These are phyloP conservation scores for Ectemnius continuus DNA, from an alignment of 2,888 invertebrate species.

Conservation along the genomic window DNA sequence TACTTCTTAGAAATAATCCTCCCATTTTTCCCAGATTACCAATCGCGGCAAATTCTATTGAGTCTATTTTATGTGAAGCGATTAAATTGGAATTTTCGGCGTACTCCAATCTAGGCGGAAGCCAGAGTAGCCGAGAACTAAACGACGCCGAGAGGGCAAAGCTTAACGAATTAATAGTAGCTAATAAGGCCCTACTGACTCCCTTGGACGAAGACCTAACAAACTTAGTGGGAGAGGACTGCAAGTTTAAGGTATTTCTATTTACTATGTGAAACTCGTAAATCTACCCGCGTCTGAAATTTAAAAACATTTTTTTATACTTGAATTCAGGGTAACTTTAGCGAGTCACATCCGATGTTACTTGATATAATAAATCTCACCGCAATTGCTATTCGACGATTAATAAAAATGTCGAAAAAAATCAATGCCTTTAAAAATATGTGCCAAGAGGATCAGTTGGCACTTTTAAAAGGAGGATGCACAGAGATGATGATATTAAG, in stretches of 20 bases:
- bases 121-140: slow-evolving; percentile 83
- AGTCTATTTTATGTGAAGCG: slow-evolving; percentile 90
- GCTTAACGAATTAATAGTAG: slow-evolving; percentile 90
- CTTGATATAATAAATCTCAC: slow-evolving; percentile 93
- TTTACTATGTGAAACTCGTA: not conserved
- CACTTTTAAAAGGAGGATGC: slow-evolving; percentile 93
- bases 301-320: slow-evolving; percentile 22
- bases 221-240: slow-evolving; percentile 84
- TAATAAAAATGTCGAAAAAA: slow-evolving; percentile 91
- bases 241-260: slow-evolving; percentile 80
- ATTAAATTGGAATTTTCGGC: slow-evolving; percentile 91
- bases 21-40: slow-evolving; percentile 77
- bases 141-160: slow-evolving; percentile 91
- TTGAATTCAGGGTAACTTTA: slow-evolving; percentile 65
- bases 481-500: slow-evolving; percentile 97
- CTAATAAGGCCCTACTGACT: slow-evolving; percentile 90
- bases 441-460: slow-evolving; percentile 96
- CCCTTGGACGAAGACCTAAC: slow-evolving; percentile 91
- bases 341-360: slow-evolving; percentile 83
- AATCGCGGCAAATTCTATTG: slow-evolving; percentile 85
- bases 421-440: slow-evolving; percentile 94
- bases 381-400: slow-evolving; percentile 92
- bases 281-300: not conserved
- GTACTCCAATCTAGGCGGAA: slow-evolving; percentile 82
- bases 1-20: slow-evolving; percentile 27